phyloP scores from a whole-genome alignment of 2,113 vertebrate genomes.

The Pongo pygmaeus region DNA sequence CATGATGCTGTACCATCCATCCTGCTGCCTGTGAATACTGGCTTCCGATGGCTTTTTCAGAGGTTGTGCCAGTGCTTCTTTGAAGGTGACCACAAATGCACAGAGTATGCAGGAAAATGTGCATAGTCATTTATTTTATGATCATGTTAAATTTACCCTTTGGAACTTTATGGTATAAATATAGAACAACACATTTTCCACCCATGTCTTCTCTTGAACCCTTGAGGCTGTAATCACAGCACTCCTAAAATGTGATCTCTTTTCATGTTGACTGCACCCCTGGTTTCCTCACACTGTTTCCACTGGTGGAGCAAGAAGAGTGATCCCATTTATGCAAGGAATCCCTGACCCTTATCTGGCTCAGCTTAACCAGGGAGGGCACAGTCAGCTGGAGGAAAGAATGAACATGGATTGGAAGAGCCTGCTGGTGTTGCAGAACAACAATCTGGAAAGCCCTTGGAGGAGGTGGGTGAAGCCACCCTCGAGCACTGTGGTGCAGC shows the following conservation, averaged over 20 bases:
- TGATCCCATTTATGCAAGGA: not conserved
- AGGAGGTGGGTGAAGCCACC: too few species aligned
- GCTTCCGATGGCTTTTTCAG: not conserved
- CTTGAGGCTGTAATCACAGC: not conserved
- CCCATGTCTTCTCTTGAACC: not conserved
- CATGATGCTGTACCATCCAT: not conserved
- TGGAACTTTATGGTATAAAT: not conserved
- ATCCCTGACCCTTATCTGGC: not conserved
- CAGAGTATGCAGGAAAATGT: not conserved
- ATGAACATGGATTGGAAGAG: not conserved
- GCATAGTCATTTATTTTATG: not conserved
- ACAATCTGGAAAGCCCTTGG: not conserved
- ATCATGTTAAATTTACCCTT: not conserved
- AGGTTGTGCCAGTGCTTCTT: not conserved
- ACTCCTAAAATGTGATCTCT: not conserved
- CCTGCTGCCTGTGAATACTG: not conserved
- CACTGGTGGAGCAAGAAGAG: not conserved
- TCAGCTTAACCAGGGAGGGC: not conserved
- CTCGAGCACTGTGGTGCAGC: not conserved
- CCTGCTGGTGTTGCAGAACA: not conserved
- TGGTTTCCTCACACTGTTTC: not conserved
- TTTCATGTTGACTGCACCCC: not conserved
- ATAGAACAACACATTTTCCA: not conserved
- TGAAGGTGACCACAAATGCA: constrained; percentile 36
- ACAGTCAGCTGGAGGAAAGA: not conserved